A percentile compares a stretch with the other conserved stretches of the same genome.
Evolutionary conservation across 1,140 invertebrate genomes (phyloP).

Genomic region (Halyomorpha halys): DNA sequence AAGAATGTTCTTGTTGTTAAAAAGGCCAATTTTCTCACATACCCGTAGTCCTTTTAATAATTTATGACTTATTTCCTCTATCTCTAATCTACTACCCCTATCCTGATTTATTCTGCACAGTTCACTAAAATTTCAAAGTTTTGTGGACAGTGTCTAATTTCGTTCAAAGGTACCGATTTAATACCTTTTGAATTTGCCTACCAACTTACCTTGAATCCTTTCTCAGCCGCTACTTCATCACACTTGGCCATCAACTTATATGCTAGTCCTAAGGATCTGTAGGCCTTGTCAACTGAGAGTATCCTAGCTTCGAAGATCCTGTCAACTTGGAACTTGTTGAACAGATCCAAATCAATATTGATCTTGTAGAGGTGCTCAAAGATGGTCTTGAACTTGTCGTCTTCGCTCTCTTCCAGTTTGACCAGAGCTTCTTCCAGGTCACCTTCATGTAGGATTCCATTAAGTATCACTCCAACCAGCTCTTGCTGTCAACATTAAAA

Average conservation of each 20-base stretch:
- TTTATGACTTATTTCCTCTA: no score
- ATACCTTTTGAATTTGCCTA: no score
- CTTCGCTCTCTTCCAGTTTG: constrained; percentile 44
- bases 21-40: no score
- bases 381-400: constrained; percentile 53
- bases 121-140: no score
- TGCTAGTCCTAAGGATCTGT: constrained; percentile 57
- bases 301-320: constrained; percentile 70
- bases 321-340: constrained; percentile 51
- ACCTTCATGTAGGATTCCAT: constrained; percentile 47
- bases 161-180: no score
- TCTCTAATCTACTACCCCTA: no score
- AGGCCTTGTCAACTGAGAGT: constrained; percentile 57
- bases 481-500: constrained; percentile 30
- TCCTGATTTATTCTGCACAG: no score
- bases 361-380: constrained; percentile 52
- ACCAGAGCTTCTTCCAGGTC: constrained; percentile 47
- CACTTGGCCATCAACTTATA: constrained; percentile 54
- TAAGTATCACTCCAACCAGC: constrained; percentile 55
- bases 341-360: constrained; percentile 50
- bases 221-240: constrained; percentile 49
- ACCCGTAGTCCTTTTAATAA: no score
- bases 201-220: constrained; percentile 52
- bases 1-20: no score
- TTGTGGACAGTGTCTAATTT: no score